phyloP scores from a whole-genome alignment of 2,888 invertebrate genomes.

The Pteria penguin region DNA sequence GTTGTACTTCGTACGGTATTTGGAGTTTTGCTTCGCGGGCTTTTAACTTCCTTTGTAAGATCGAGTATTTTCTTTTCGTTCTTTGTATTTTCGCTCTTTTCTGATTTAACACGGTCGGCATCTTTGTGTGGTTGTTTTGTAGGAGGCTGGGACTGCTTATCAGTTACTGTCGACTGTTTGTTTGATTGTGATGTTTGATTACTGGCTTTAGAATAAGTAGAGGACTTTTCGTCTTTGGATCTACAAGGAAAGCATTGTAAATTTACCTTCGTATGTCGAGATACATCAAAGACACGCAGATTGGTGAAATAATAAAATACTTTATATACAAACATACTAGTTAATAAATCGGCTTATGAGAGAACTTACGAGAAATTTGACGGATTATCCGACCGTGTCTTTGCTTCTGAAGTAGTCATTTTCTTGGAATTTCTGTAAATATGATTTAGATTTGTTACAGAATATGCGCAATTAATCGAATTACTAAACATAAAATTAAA shows the following conservation, averaged over 20 bases:
- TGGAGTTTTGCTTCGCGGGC: neutral
- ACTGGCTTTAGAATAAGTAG: neutral
- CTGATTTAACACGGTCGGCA: neutral
- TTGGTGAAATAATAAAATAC: no score
- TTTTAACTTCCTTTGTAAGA: neutral
- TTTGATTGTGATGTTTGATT: neutral
- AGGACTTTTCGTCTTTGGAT: neutral
- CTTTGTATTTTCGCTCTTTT: neutral
- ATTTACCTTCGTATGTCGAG: no score
- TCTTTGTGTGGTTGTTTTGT: neutral
- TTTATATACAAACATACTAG: no score
- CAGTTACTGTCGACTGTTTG: neutral
- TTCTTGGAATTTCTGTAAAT: neutral
- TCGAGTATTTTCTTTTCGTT: neutral
- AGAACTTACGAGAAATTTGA: neutral
- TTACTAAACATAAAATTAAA: no score
- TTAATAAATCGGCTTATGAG: no score
- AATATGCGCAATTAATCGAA: no score
- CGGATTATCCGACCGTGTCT: neutral
- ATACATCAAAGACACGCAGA: no score
- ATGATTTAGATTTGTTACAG: no score
- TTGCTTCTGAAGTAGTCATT: neutral
- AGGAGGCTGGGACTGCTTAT: neutral
- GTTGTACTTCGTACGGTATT: conserved; percentile 3
- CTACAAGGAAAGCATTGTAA: no score